Base-by-base conservation (phyloP, 1,140 invertebrate genomes). In the Venustaconcha ellipsiformis region DNA sequence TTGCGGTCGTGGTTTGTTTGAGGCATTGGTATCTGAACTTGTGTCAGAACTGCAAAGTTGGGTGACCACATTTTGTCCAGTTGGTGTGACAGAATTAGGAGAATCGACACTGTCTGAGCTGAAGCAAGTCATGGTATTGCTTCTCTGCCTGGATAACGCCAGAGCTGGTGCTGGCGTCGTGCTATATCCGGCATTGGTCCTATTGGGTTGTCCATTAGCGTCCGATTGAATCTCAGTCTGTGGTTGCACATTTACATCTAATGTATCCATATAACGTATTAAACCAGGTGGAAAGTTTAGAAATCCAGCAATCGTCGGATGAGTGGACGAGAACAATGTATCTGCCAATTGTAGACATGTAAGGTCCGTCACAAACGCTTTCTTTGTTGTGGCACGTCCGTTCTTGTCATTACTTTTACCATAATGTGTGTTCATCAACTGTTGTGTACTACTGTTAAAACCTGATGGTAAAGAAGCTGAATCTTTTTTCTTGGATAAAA, bases 321-420 rank as follows among this genome's bases (percentile, higher is more conserved):
- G 67, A 14, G 57, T 73, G 48, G 57, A 68, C 13, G 66, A 60
- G 1, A 74, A 57, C 20, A 74, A 48, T 14, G 72, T 74, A 26
- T 74, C 72, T 0, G 72, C 72, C n/a, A 74, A 67, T 69, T 74
- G 72, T 58, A 60, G 67, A 59, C 72, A 74, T 8, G 65, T 74
- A 11, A 74, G n/a, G 23, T 74, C 72, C 23, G 72, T 56, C 14
- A 74, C 57, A 56, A 58, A 5, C 8, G 72, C 6, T n/a, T 59
- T 58, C 62, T 69, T 67, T 56, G 65, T 20, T 14, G 8, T 6
- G 23, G 56, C 15, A n/a, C 13, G 1, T 59, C 20, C 23, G 3
- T 62, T 58, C n/a, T 66, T n/a, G 12, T 60, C 66, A 12, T 23
- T 23, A 14, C 6, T 4, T 17, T 23, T 57, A 15, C 37, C 72